Percentiles rank a stretch among this genome's conserved stretches.
Conservation (phyloP, 2,113 vertebrate genomes). For the Serilophus lunatus region DNA sequence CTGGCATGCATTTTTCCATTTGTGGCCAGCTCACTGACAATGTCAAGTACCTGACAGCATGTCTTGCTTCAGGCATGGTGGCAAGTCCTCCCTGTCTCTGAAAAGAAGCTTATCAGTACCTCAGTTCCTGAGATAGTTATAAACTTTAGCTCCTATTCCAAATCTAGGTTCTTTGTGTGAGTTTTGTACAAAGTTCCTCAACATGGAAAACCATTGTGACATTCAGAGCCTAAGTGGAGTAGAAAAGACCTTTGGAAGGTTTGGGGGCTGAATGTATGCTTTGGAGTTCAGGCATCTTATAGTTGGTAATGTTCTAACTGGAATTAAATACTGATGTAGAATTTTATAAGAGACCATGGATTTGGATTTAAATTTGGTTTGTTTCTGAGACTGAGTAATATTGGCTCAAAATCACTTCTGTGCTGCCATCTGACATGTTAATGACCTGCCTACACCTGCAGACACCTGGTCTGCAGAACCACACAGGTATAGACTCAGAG, state of each 20-base stretch:
- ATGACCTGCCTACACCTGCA: not conserved
- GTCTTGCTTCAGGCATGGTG: not conserved
- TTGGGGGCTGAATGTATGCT: not conserved
- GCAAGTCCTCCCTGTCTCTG: not conserved
- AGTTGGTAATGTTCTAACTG: not conserved
- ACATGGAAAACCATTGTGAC: not conserved
- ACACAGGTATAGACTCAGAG: not conserved
- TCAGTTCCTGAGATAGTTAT: not conserved
- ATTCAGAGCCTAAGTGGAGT: not conserved
- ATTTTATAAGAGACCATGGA: not conserved
- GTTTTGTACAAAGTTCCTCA: not conserved
- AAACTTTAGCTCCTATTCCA: too few species aligned
- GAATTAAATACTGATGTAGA: not conserved
- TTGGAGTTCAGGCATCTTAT: not conserved
- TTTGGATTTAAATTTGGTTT: conserved; percentile 8
- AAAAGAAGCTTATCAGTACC: not conserved
- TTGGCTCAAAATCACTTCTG: not conserved
- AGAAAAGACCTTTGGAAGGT: not conserved
- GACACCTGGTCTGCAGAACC: not conserved
- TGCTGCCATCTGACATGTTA: not conserved
- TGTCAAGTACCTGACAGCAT: not conserved
- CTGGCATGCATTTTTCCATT: not conserved
- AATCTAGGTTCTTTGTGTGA: not conserved
- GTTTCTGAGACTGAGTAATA: not conserved
- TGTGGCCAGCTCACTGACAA: not conserved